Base-by-base conservation (phyloP, 2,113 vertebrate species). In the Ceyx cyanopectus region DNA sequence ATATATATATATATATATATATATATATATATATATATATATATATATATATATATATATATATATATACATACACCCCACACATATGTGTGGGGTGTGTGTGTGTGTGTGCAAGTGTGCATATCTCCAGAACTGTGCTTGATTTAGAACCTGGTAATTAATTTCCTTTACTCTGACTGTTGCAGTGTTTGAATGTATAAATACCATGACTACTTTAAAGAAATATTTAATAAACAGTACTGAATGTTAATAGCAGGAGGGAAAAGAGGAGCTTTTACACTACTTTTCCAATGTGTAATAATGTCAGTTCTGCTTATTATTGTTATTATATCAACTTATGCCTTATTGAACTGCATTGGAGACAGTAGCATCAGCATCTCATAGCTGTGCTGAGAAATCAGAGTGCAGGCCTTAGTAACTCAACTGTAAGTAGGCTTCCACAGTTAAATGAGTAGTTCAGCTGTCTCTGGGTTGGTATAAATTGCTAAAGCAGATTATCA, bases 241-340 rank as follows among this genome's bases (percentile, higher is more conserved):
- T 92, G 95, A 97, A 97, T 97, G 95, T 97, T 97, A 92, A 77
- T 81, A 26, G 69, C 14, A 8, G 91, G 92, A 95, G 70, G 92
- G 89, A 78, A 94, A 66, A 96, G 86, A 93, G 82, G 93, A 97
- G 96, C 96, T 97, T 97, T 97, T 97, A 97, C 97, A 97, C 97
- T 98, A 97, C 95, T 96, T 97, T 97, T 90, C 96, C 94, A 94
- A 93, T 92, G 90, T 94, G 81, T 92, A 72, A 84, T 95, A 77
- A 81, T 13, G 37, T 92, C 93, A 90, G 86, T 95, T 95, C 89
- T 93, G 77, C 37, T 37, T 37, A 37, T 37, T 37, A 37, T 37
- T 37, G 37, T 37, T 37, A 37, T 37, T 37, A 37, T 88, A 91
- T 93, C 95, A 97, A 97, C 89, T 66, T 81, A 96, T 97, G 98